phyloP scores from a whole-genome alignment of 2,113 vertebrate genomes.

The Neogobius melanostomus region DNA sequence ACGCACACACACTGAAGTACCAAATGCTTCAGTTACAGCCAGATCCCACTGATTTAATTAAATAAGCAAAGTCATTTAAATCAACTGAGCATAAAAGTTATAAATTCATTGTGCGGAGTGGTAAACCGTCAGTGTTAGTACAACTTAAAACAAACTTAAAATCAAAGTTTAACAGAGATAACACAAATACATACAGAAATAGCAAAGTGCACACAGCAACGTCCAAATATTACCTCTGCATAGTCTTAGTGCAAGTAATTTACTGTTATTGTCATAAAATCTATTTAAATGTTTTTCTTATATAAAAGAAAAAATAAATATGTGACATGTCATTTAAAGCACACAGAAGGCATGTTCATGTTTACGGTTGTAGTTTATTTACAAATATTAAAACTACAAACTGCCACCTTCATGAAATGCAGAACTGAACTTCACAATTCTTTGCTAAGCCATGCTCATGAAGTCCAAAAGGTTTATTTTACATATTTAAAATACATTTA shows the following conservation, averaged over 20 bases:
- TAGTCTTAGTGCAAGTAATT: background rate
- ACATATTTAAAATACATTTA: slow-evolving; percentile 99
- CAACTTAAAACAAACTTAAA: slow-evolving; percentile 53
- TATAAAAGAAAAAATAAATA: too few species aligned
- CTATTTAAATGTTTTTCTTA: background rate
- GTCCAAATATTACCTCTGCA: background rate
- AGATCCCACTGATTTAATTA: background rate
- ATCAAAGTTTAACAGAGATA: slow-evolving; percentile 37
- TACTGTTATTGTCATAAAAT: background rate
- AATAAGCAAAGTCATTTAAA: background rate
- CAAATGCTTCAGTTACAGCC: background rate
- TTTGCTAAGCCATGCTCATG: slow-evolving; percentile 90
- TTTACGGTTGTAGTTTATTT: slow-evolving; percentile 68
- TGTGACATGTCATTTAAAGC: background rate
- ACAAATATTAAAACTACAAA: slow-evolving; percentile 76
- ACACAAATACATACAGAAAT: slow-evolving; percentile 38
- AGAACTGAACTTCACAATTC: slow-evolving; percentile 69
- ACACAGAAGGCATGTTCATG: slow-evolving; percentile 40
- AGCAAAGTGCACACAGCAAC: slow-evolving; percentile 5
- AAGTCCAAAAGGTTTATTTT: slow-evolving; percentile 95
- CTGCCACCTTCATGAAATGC: slow-evolving; percentile 50
- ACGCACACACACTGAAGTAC: background rate
- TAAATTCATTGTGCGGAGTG: slow-evolving; percentile 42
- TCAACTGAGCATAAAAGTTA: background rate
- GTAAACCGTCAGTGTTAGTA: slow-evolving; percentile 73